Evolutionary conservation across 2,797 vertebrate genomes (phyloP).

Genomic region (Morus bassanus): DNA sequence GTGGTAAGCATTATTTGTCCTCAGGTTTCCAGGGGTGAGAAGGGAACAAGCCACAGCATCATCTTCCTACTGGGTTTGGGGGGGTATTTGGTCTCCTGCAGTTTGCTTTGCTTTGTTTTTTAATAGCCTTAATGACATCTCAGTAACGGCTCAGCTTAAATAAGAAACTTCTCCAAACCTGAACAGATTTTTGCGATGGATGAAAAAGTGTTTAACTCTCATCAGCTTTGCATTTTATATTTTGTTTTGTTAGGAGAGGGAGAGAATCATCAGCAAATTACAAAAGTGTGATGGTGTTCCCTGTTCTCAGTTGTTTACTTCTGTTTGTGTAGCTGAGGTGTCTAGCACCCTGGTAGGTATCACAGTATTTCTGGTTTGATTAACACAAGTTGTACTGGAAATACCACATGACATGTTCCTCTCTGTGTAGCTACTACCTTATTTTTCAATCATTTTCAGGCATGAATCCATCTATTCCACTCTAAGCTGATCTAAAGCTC

Average conservation of each 20-base stretch:
- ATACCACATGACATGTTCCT: not conserved
- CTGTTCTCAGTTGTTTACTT: not conserved
- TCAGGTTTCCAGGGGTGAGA: not conserved
- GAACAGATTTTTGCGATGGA: not conserved
- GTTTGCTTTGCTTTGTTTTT: not conserved
- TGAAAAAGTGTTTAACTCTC: not conserved
- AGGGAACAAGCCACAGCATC: not conserved
- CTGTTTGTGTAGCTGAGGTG: not conserved
- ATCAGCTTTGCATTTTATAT: not conserved
- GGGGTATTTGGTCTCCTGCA: not conserved
- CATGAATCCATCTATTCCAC: not conserved
- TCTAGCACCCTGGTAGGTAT: not conserved
- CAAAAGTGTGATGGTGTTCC: accelerated
- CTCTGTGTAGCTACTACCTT: not conserved
- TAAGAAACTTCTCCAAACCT: not conserved
- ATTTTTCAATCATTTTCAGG: not conserved
- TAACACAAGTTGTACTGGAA: not conserved
- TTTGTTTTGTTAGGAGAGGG: not conserved
- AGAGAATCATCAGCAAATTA: not conserved
- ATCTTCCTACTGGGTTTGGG: not conserved
- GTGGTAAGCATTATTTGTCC: not conserved
- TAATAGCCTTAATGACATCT: not conserved
- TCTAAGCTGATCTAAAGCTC: not conserved
- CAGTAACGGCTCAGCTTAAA: not conserved
- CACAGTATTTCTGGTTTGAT: not conserved